Conservation (phyloP, 1,140 invertebrate genomes). For the Elymnias hypermnestra region DNA sequence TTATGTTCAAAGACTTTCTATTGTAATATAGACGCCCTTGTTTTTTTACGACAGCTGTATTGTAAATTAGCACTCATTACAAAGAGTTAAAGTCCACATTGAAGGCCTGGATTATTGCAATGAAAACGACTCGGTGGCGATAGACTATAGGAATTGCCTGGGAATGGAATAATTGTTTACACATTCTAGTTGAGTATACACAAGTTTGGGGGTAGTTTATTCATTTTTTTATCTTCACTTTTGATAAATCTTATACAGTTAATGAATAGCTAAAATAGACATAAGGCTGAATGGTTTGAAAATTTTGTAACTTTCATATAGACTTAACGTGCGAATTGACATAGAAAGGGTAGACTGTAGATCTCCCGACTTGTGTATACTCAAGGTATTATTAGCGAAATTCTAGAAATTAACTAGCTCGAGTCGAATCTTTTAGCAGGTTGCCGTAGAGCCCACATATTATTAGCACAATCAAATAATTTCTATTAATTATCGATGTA, state of each 20-base stretch:
- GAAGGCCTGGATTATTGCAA: constrained; percentile 19
- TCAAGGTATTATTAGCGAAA: constrained; percentile 18
- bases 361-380: constrained; percentile 16
- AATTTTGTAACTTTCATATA: constrained; percentile 15
- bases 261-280: constrained; percentile 13
- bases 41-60: too few species aligned
- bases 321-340: constrained; percentile 18
- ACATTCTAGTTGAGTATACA: constrained; percentile 17
- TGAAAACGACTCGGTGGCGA: constrained; percentile 13
- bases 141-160: constrained; percentile 24
- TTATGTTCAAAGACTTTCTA: too few species aligned
- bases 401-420: constrained; percentile 23
- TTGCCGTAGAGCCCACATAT: constrained; percentile 37
- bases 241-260: constrained; percentile 28
- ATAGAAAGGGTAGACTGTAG: constrained; percentile 1
- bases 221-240: constrained; percentile 12
- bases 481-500: constrained; percentile 46
- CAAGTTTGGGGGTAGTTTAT: constrained; percentile 8
- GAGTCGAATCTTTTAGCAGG: constrained; percentile 28
- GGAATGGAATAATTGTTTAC: constrained; percentile 18
- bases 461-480: constrained; percentile 69
- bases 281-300: constrained; percentile 15
- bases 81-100: constrained; percentile 8
- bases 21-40: too few species aligned
- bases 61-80: constrained; percentile 7